Evolutionary conservation across 2,797 vertebrate species (phyloP).

Genomic region (Urosaurus nigricauda): DNA sequence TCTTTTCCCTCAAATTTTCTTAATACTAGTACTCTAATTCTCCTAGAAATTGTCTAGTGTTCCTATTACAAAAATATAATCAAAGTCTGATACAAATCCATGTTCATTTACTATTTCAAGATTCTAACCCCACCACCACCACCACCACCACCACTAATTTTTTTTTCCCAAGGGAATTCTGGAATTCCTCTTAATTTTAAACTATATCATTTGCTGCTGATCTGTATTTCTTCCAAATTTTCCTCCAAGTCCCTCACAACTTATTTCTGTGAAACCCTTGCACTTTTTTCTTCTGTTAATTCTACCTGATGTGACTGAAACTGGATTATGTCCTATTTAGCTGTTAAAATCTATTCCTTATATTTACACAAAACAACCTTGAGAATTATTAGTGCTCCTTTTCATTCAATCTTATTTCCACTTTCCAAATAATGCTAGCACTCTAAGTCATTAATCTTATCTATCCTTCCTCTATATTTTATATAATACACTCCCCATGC

Average conservation of each 20-base stretch:
- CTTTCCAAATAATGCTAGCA: background rate
- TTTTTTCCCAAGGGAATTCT: background rate
- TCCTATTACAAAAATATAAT: background rate
- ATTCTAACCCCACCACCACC: background rate
- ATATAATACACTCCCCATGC: background rate
- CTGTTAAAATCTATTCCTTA: background rate
- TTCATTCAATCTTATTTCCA: background rate
- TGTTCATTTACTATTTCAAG: background rate
- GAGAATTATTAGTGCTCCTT: background rate
- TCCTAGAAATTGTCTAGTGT: background rate
- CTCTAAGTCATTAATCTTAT: background rate
- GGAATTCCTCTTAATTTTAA: background rate
- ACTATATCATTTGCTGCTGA: background rate
- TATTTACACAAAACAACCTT: background rate
- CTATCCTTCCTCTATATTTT: background rate
- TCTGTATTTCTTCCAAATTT: background rate
- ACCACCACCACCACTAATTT: background rate
- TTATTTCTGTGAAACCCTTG: background rate
- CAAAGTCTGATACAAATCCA: background rate
- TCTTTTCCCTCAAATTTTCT: background rate
- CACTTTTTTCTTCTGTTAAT: background rate
- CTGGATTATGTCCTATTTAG: background rate
- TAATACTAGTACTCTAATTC: background rate
- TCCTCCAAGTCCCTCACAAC: background rate
- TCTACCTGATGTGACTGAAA: background rate